Evolutionary conservation across 2,888 invertebrate species (phyloP).

Genomic region (Eupithecia exiguata): DNA sequence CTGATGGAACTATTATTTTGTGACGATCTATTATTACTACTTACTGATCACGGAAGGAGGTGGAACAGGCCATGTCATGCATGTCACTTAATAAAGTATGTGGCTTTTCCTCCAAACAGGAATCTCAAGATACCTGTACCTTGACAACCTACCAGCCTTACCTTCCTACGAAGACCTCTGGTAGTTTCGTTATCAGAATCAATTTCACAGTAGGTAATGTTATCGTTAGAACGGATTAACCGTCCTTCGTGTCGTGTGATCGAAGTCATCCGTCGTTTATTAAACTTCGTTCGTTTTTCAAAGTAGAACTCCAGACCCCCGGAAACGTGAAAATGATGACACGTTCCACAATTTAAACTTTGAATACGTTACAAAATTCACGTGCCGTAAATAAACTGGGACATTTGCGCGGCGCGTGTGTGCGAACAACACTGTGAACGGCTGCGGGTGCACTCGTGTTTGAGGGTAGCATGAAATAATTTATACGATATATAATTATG

Average conservation of each 20-base stretch:
- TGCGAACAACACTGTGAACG: background rate
- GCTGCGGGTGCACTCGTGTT: background rate
- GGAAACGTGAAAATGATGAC: slow-evolving; percentile 17
- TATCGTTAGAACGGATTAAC: no score
- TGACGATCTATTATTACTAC: background rate
- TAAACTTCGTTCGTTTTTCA: no score
- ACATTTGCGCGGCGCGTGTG: slow-evolving; percentile 17
- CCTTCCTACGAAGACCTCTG: no score
- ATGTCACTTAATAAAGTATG: background rate
- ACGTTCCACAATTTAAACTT: slow-evolving; percentile 40
- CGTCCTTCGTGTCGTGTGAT: no score
- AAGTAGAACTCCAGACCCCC: background rate
- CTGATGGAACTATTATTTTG: background rate
- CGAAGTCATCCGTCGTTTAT: no score
- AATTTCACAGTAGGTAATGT: no score
- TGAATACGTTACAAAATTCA: slow-evolving; percentile 34
- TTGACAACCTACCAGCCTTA: no score
- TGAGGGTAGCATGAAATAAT: background rate
- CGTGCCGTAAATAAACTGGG: slow-evolving; percentile 39
- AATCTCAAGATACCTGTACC: no score
- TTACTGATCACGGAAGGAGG: background rate
- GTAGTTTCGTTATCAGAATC: no score
- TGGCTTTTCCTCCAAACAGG: background rate
- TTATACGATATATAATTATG: no score
- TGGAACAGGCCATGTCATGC: background rate